Percentiles rank a stretch among this genome's conserved stretches.
Evolutionary conservation across 2,113 vertebrate species (phyloP).

Genomic region (Equus quagga): DNA sequence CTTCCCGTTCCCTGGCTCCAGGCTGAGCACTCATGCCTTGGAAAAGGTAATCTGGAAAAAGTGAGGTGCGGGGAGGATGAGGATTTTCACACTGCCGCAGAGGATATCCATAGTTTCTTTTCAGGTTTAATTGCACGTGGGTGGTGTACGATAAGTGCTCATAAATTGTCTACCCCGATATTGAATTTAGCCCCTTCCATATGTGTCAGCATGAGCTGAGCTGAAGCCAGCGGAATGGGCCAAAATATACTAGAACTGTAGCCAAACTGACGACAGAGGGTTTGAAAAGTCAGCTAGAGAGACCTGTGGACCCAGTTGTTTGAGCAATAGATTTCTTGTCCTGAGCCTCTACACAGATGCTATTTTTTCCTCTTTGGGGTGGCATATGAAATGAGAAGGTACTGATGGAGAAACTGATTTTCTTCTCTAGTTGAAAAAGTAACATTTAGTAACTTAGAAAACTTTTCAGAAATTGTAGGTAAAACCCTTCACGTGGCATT

Average conservation of each 20-base stretch:
- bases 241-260: conserved; percentile 66
- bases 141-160: conserved; percentile 73
- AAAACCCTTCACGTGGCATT: neutral
- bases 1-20: conserved; percentile 66
- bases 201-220: conserved; percentile 66
- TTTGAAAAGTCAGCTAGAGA: conserved; percentile 60
- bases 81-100: conserved; percentile 66
- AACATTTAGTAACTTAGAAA: neutral
- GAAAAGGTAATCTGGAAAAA: conserved; percentile 75
- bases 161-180: conserved; percentile 69
- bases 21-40: conserved; percentile 43
- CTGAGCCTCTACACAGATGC: neutral
- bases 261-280: conserved; percentile 57
- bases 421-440: conserved; percentile 31
- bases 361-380: neutral
- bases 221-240: conserved; percentile 58
- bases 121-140: conserved; percentile 66
- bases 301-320: conserved; percentile 10
- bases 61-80: conserved; percentile 54
- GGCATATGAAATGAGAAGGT: conserved; percentile 3
- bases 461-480: conserved; percentile 23
- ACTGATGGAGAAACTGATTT: conserved; percentile 40
- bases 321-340: conserved; percentile 64
- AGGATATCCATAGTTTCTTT: conserved; percentile 67
- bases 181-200: conserved; percentile 63